A percentile compares a stretch with the other conserved stretches of the same genome.
phyloP scores from a whole-genome alignment of 2,797 vertebrate genomes.

The Dallia pectoralis region DNA sequence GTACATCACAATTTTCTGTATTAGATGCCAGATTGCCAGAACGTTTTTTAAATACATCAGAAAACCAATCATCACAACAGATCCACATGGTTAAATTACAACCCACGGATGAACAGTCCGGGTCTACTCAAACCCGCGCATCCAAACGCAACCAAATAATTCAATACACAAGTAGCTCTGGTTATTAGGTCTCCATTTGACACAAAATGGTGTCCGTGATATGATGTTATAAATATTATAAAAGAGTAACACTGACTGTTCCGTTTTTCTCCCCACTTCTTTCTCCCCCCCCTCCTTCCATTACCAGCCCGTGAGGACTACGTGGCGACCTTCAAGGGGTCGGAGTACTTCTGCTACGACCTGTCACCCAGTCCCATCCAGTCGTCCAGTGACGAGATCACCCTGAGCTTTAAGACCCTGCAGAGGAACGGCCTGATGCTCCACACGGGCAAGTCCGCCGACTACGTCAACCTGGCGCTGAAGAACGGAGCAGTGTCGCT shows the following conservation, averaged over 20 bases:
- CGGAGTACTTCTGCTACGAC: slow-evolving; percentile 99
- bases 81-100: slow-evolving; percentile 63
- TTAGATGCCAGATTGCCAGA: neutral
- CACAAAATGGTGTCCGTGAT: neutral
- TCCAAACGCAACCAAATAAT: neutral
- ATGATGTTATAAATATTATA: neutral
- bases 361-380: slow-evolving; percentile 98
- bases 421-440: slow-evolving; percentile 99
- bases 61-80: slow-evolving; percentile 59
- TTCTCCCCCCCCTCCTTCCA: slow-evolving; percentile 36
- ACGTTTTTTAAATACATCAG: slow-evolving; percentile 55
- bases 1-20: neutral
- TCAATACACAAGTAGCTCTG: neutral
- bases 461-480: slow-evolving; percentile 98
- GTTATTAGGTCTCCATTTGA: neutral
- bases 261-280: neutral
- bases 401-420: slow-evolving; percentile 97
- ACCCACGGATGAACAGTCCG: slow-evolving; percentile 70
- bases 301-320: slow-evolving; percentile 93
- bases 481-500: slow-evolving; percentile 98
- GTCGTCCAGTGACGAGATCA: slow-evolving; percentile 99
- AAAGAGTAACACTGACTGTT: neutral
- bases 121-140: neutral
- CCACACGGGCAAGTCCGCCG: slow-evolving; percentile 97
- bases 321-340: slow-evolving; percentile 98